Conservation (phyloP, 2,797 vertebrate genomes). For the Cetoscarus ocellatus region DNA sequence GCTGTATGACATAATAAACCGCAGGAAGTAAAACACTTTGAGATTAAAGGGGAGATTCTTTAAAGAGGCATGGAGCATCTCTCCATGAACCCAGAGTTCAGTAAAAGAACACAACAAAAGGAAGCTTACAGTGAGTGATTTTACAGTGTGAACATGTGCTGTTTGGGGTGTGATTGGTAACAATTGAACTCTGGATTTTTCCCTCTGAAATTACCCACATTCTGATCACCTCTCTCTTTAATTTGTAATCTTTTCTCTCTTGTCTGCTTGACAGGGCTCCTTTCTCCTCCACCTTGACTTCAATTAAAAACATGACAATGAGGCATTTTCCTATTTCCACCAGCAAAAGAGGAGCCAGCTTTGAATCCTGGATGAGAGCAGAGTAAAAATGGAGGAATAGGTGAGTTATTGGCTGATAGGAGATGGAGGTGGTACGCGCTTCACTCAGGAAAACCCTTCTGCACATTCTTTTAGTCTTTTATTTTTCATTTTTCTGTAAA, state of each 20-base stretch:
- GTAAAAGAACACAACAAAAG: too few species aligned
- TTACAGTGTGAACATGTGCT: too few species aligned
- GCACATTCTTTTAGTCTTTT: slow-evolving; percentile 1
- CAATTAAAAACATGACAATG: slow-evolving; percentile 66
- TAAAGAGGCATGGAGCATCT: too few species aligned
- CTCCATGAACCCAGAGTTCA: too few species aligned
- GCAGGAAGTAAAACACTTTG: too few species aligned
- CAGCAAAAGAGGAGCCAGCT: slow-evolving; percentile 29
- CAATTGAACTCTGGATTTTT: too few species aligned
- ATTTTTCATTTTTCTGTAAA: slow-evolving; percentile 42
- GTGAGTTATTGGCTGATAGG: slow-evolving; percentile 32
- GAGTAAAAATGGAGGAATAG: slow-evolving; percentile 35
- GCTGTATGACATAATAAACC: too few species aligned
- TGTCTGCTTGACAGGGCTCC: not conserved
- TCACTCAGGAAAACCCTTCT: not conserved
- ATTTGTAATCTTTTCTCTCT: not conserved
- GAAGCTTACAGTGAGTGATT: too few species aligned
- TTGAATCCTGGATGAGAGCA: slow-evolving; percentile 61
- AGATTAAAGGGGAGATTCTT: too few species aligned
- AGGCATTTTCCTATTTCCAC: slow-evolving; percentile 48
- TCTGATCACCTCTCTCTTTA: not conserved
- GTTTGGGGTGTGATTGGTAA: too few species aligned
- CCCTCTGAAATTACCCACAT: not conserved
- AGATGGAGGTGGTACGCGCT: slow-evolving; percentile 41
- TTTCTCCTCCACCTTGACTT: slow-evolving; percentile 41